phyloP scores from a whole-genome alignment of 2,797 vertebrate species.

The Varecia variegata region DNA sequence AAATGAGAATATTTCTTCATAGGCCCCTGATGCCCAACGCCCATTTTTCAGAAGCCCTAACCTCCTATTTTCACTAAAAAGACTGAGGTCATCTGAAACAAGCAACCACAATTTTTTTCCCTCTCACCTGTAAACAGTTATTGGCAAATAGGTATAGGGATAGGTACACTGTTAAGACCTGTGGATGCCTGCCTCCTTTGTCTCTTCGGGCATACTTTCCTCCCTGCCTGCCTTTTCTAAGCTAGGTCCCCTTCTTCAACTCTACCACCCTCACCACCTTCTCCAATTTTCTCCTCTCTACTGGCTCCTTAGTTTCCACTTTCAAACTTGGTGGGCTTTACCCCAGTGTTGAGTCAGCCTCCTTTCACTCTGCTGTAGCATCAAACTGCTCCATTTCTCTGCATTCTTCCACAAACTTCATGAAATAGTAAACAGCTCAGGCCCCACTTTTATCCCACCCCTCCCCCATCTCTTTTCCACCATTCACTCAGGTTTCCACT shows the following conservation, averaged over 20 bases:
- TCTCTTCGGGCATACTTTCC: background rate
- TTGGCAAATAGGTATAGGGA: background rate
- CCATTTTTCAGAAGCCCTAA: background rate
- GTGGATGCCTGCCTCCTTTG: background rate
- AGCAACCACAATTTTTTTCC: background rate
- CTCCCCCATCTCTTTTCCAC: background rate
- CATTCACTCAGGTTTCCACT: background rate
- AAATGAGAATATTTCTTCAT: background rate
- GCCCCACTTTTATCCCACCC: background rate
- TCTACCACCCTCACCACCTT: background rate
- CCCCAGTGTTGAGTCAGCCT: background rate
- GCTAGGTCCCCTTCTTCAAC: background rate
- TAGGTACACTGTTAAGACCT: background rate
- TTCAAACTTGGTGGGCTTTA: background rate
- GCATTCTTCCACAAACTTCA: background rate
- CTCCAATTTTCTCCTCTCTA: background rate
- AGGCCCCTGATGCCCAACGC: background rate
- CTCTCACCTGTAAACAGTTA: background rate
- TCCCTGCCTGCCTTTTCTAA: background rate
- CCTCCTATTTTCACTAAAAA: background rate
- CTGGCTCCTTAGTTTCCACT: background rate
- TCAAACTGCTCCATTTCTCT: background rate
- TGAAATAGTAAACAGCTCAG: background rate
- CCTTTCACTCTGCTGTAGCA: background rate
- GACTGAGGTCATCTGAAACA: background rate